Evolutionary conservation across 23 tunicate genomes (phyloP).

Genomic region (Phallusia fumigata): DNA sequence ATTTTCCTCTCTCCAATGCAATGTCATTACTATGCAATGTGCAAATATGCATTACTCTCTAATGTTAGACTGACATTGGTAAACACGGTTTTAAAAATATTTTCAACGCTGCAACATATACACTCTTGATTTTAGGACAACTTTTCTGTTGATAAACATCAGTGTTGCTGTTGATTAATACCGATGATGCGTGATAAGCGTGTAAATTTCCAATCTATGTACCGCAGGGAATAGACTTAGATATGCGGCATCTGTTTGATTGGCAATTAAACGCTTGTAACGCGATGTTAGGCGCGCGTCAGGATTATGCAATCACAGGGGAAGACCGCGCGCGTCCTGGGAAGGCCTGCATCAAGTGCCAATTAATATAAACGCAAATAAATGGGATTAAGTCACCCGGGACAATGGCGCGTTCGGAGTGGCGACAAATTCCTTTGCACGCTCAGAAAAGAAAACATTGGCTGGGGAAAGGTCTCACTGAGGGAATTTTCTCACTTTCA

Average conservation of each 20-base stretch:
- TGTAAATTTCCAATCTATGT: too few relatives aligned
- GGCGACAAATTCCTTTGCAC: not conserved
- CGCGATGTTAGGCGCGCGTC: not conserved
- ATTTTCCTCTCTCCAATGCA: too few relatives aligned
- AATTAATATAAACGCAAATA: slow-evolving; percentile 7
- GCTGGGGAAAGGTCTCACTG: not conserved
- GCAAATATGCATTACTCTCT: too few relatives aligned
- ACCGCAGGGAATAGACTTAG: too few relatives aligned
- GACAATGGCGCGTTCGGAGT: not conserved
- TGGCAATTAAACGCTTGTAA: slow-evolving; percentile 7
- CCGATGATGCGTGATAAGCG: too few relatives aligned
- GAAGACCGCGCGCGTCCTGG: not conserved
- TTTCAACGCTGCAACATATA: too few relatives aligned
- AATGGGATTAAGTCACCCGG: not conserved
- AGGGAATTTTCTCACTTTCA: not conserved
- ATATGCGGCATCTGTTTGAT: slow-evolving; percentile 7
- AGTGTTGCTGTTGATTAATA: too few relatives aligned
- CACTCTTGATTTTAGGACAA: too few relatives aligned
- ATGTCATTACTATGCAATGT: too few relatives aligned
- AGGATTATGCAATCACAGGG: not conserved
- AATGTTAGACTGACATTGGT: too few relatives aligned
- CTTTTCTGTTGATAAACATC: too few relatives aligned
- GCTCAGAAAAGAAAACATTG: not conserved
- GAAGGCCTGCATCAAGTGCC: not conserved
- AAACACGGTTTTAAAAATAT: too few relatives aligned